Evolutionary conservation across 2,113 vertebrate species (phyloP).

Genomic region (Psephotus haematonotus): DNA sequence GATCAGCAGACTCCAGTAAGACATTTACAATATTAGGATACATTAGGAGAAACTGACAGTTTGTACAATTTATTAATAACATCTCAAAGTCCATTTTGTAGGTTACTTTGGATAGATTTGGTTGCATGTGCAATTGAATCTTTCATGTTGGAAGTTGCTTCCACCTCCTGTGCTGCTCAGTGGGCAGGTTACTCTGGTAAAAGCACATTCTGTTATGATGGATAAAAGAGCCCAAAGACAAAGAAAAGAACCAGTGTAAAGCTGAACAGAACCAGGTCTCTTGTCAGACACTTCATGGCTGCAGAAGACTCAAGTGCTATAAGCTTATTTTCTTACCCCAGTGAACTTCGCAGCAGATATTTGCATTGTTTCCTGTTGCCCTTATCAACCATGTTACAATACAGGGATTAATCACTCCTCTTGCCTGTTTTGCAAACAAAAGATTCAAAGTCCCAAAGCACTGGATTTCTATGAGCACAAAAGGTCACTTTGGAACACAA

Average conservation of each 20-base stretch:
- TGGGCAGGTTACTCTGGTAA: not conserved
- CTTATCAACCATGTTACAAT: not conserved
- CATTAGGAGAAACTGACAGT: not conserved
- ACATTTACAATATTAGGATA: not conserved
- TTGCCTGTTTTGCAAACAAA: conserved; percentile 25
- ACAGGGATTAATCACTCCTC: conserved; percentile 4
- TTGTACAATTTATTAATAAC: not conserved
- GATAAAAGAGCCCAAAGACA: conserved; percentile 2
- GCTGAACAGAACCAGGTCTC: conserved; percentile 14
- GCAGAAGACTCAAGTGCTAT: conserved; percentile 62
- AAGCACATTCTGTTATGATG: not conserved
- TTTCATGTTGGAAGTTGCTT: not conserved
- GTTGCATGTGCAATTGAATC: not conserved
- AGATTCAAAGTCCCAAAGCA: conserved; percentile 44
- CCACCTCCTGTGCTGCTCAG: not conserved
- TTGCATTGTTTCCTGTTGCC: conserved; percentile 66
- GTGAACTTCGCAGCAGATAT: conserved; percentile 75
- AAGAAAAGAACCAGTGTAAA: not conserved
- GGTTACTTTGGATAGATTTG: not conserved
- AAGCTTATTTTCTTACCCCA: conserved; percentile 71
- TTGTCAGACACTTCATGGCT: not conserved
- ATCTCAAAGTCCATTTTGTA: not conserved
- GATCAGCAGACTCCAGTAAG: not conserved
- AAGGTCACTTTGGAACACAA: not conserved
- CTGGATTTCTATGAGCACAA: not conserved